These are phyloP conservation scores for Myrmecophaga tridactyla DNA, from an alignment of 2,113 vertebrate genomes.

Conservation along the genomic window DNA sequence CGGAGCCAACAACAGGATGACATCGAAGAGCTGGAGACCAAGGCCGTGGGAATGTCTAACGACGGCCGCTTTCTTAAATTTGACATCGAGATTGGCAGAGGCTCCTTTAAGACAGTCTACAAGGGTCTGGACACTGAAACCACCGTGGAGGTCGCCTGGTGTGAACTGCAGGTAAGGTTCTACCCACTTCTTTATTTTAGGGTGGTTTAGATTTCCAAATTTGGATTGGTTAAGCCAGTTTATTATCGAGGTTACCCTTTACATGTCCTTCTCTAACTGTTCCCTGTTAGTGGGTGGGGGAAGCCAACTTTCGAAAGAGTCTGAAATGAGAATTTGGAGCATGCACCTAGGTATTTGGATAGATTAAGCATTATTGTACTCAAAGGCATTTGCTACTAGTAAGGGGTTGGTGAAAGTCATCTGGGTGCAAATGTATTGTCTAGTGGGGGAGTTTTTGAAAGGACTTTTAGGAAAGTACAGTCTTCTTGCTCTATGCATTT, in stretches of 20 bases:
- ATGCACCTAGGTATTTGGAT: background rate
- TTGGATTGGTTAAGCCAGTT: background rate
- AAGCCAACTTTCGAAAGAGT: background rate
- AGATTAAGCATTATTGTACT: background rate
- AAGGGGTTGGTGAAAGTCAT: background rate
- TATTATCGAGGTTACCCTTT: background rate
- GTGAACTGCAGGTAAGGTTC: slow-evolving; percentile 95
- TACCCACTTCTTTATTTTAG: background rate
- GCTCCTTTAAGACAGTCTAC: slow-evolving; percentile 99
- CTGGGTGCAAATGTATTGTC: background rate
- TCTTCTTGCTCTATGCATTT: background rate
- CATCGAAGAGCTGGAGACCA: slow-evolving; percentile 96
- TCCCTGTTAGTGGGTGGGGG: background rate
- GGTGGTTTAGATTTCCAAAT: background rate
- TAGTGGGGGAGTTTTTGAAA: slow-evolving; percentile 32
- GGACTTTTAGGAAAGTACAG: slow-evolving; percentile 40
- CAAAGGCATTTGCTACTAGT: background rate
- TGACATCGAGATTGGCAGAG: slow-evolving; percentile 97
- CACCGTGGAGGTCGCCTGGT: slow-evolving; percentile 99
- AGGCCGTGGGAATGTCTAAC: slow-evolving; percentile 96
- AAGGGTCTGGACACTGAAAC: slow-evolving; percentile 98
- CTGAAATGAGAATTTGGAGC: background rate
- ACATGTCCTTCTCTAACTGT: background rate
- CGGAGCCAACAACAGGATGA: slow-evolving; percentile 91
- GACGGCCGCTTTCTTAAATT: slow-evolving; percentile 98